A percentile compares a stretch with the other conserved stretches of the same genome.
Evolutionary conservation across 2,113 vertebrate species (phyloP).

Genomic region (Poecile atricapillus): DNA sequence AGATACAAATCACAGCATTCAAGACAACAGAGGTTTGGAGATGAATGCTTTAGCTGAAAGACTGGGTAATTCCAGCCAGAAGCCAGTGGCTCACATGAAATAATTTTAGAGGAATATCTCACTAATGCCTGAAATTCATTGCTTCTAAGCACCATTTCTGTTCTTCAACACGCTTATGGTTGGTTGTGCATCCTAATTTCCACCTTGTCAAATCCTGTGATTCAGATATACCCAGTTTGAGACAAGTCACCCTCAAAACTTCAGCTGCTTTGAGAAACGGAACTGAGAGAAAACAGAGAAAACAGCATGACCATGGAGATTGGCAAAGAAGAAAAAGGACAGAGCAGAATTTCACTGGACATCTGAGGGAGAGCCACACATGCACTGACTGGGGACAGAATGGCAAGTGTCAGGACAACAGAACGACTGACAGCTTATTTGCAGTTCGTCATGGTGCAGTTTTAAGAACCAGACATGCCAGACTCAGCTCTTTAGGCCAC

Average conservation of each 20-base stretch:
- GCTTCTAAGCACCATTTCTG: background rate
- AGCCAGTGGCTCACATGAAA: background rate
- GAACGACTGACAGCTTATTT: background rate
- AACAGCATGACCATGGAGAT: background rate
- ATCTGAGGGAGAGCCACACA: background rate
- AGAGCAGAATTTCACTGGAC: background rate
- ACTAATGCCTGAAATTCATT: background rate
- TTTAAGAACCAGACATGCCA: background rate
- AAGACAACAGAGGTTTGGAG: background rate
- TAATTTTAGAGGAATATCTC: background rate
- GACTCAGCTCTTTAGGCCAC: background rate
- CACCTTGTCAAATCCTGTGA: background rate
- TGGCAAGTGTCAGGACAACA: background rate
- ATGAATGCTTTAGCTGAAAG: background rate
- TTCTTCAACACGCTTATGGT: background rate
- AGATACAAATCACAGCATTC: background rate
- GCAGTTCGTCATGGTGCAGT: background rate
- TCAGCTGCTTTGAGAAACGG: slow-evolving; percentile 41
- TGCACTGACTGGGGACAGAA: slow-evolving; percentile 3
- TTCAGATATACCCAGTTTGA: background rate
- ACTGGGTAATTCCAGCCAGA: background rate
- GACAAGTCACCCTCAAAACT: background rate
- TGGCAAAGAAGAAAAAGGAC: background rate
- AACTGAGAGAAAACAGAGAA: background rate
- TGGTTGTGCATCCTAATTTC: background rate